Conservation (phyloP, 2,888 invertebrate species). For the Strigamia maritima region DNA sequence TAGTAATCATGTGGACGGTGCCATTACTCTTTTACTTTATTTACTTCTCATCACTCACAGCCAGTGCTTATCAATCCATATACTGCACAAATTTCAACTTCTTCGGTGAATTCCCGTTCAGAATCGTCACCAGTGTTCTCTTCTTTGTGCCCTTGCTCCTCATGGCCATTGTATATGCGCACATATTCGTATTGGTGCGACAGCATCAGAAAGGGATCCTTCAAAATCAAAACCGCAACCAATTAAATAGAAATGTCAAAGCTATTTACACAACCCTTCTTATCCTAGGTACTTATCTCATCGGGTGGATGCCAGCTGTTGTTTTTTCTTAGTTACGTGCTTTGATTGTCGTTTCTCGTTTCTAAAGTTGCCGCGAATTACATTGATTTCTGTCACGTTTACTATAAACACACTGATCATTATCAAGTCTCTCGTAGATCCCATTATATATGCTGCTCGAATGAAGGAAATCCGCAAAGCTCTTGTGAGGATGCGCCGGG, state of each 20-base stretch:
- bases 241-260: constrained; percentile 52
- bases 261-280: constrained; percentile 63
- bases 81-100: constrained; percentile 48
- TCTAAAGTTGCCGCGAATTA: constrained; percentile 41
- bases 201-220: constrained; percentile 53
- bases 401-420: constrained; percentile 60
- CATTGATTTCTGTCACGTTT: constrained; percentile 43
- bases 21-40: constrained; percentile 57
- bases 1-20: constrained; percentile 59
- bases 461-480: constrained; percentile 62
- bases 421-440: constrained; percentile 63
- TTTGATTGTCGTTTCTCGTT: constrained; percentile 53
- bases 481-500: constrained; percentile 45
- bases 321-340: constrained; percentile 60
- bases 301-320: constrained; percentile 64
- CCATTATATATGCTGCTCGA: constrained; percentile 64
- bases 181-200: constrained; percentile 60
- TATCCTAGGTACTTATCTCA: constrained; percentile 60
- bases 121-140: constrained; percentile 57
- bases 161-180: constrained; percentile 62
- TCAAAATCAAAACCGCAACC: constrained; percentile 45
- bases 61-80: constrained; percentile 53
- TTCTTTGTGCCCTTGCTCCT: constrained; percentile 60
- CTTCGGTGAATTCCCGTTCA: constrained; percentile 54
- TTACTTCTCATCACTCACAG: constrained; percentile 57